Base-by-base conservation (phyloP, 2,113 vertebrate species). In the Mormyrus lacerda region DNA sequence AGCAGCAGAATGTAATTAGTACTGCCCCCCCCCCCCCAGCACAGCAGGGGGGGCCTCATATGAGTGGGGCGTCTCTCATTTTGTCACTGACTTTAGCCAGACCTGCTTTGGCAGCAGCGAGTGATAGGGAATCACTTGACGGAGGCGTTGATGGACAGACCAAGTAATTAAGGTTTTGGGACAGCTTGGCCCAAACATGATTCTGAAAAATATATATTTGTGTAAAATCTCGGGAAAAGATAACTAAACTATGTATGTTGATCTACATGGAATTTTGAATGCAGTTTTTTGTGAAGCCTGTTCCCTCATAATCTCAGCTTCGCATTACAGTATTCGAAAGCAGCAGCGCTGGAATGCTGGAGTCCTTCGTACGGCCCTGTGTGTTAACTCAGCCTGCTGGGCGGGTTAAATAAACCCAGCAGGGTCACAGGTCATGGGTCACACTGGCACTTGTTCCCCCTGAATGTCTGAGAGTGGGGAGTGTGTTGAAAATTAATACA, bases 311-410 rank as follows among this genome's bases (percentile, higher is more conserved):
- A 31, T 1, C 45, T 50, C 45, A 79, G 15, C 47, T 48, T 27
- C n/a, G 42, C 42, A 47, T 13, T 47, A 47, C 10, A 27, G 21
- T 85, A 15, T 50, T 47, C 27, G 21, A 47, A 50, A 69, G 44
- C 44, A 48, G 10, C 44, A 48, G 27, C 11, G 17, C 24, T 85
- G 83, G 83, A 85, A 85, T 85, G 83, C 9, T 10, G 11, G 44
- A 0, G 9, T 50, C 47, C 73, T 17, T 13, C 31, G 83, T 13
- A 85, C 4, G 0, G 83, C 24, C 83, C 47, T 5, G 11, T 85
- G 83, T 85, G 83, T 50, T 47, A 84, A 3, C 45, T 84, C 82
- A 84, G 82, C 82, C 82, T 84, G 82, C 82, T 24, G 82, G 82
- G 82, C 1, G 45, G 82, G 82, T 84, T 85, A 85, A 50, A 85